Evolutionary conservation across 2,797 vertebrate genomes (phyloP).

Genomic region (Vireo griseus): DNA sequence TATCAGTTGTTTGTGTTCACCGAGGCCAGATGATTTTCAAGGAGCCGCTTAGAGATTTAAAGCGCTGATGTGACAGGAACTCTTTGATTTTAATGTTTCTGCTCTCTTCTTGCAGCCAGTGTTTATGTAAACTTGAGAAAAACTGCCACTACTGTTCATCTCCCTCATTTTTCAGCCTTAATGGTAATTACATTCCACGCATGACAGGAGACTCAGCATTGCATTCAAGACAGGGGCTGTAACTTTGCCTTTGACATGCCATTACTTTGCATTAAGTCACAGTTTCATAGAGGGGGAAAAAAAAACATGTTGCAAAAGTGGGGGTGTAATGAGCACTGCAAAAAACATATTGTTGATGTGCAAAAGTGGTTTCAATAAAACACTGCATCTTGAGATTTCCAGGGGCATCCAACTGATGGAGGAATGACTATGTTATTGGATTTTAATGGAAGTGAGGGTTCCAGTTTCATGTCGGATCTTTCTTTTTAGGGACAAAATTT

Average conservation of each 20-base stretch:
- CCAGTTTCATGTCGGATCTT: neutral
- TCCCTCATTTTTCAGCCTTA: slow-evolving; percentile 78
- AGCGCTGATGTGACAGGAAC: slow-evolving; percentile 71
- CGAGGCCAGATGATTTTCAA: slow-evolving; percentile 75
- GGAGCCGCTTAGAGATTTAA: slow-evolving; percentile 76
- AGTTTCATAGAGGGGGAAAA: neutral
- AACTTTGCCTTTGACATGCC: slow-evolving; percentile 28
- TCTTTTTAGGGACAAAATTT: neutral
- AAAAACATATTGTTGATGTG: neutral
- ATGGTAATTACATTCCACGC: slow-evolving; percentile 77
- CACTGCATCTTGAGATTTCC: neutral
- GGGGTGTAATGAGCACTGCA: neutral
- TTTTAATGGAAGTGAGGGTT: neutral
- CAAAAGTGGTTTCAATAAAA: neutral
- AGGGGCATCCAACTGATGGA: neutral
- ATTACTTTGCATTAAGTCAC: slow-evolving; percentile 44
- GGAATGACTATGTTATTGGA: fast-evolving
- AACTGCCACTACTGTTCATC: slow-evolving; percentile 76
- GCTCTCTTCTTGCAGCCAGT: slow-evolving; percentile 65
- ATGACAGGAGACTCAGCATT: slow-evolving; percentile 66
- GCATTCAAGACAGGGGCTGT: slow-evolving; percentile 3
- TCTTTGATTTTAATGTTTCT: slow-evolving; percentile 75
- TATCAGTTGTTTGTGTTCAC: slow-evolving; percentile 76
- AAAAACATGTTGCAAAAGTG: neutral
- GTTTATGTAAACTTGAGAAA: slow-evolving; percentile 80